Evolutionary conservation across 2,888 invertebrate genomes (phyloP), one percentile per base, ranked within the genome.

Genomic region (Baccha elongata): DNA sequence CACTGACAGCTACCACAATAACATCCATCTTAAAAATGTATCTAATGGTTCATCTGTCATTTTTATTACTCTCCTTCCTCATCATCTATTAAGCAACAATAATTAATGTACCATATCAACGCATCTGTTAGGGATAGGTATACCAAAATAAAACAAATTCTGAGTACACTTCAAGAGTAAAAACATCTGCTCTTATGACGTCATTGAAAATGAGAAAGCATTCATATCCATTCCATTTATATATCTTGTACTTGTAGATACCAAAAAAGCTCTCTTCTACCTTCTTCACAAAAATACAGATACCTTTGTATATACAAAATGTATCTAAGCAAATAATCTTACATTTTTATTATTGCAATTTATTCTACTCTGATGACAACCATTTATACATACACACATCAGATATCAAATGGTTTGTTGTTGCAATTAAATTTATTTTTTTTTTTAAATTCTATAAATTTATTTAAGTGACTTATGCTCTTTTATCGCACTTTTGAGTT

Each of bases 141-240:
- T 15, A 26, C 13, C 7, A 53, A 58, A 42, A 42, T 37, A 7
- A 26, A 42, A 26, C 15, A 17, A 44, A 17, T 1, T 10, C 23
- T 13, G 53, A 62, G 42, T 58, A 64, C 37, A 52, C 48, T 76
- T 44, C 40, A 58, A 58, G 81, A 76, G 81, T 67, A 76, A 76
- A 76, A 81, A 81, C 81, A 81, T 81, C 81, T 81, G 81, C 67
- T n/a, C n/a, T 71, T 72, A 76, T 81, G 81, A 81, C 81, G 81
- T 81, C 81, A 81, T 73, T 62, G 53, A 46, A 73, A 19, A 23
- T 26, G 29, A 15, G 37, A 53, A 55, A 26, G 35, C 37, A 40
- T 37, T 60, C 42, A 37, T n/a, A n/a, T 37, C 50, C 23, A 17
- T 1, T 40, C 23, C n/a, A n/a, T n/a, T n/a, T n/a, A n/a, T n/a